Evolutionary conservation across 1,140 invertebrate species (phyloP), one percentile per base, ranked within the genome.

Genomic region (Portunus trituberculatus): DNA sequence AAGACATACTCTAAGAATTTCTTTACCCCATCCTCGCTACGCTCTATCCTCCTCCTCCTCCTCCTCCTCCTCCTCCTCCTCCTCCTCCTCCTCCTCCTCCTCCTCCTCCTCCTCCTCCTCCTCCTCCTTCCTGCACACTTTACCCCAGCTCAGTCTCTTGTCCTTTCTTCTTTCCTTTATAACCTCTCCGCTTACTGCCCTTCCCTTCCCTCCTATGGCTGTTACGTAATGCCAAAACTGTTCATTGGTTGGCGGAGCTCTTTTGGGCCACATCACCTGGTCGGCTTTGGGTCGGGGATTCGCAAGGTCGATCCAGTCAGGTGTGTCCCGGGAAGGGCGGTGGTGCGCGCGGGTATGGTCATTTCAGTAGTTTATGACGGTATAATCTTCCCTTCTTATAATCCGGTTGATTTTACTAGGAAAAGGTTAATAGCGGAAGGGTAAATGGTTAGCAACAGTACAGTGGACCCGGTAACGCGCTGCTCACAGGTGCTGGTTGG

Each of bases 301-400:
- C 67, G 25, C 67, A 76, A 76, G 67, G 67, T 25, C 67, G 67
- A n/a, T 25, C 20, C 67, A 25, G 67, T n/a, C 67, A 76, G 25
- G 67, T 76, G 67, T 76, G 67, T 76, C 67, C 67, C 67, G 67
- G n/a, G 67, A 0, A 2, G 20, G 67, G 67, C 67, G 67, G 67
- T 25, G 67, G 67, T n/a, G 6, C 12, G 20, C 20, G 67, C n/a
- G 67, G 67, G 12, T 25, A 20, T 25, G 67, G 67, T 76, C 67
- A 76, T 76, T 76, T 76, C 25, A n/a, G 67, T 76, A 76, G 67
- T 76, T 76, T 76, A 76, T 76, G 67, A n/a, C 12, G 67, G 67
- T 76, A n/a, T n/a, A 76, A 76, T 76, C 67, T 76, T 76, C 67
- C 67, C 67, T 76, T 76, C 67, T 76, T 76, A n/a, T 76, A 76